These are phyloP conservation scores for Noctua comes DNA, from an alignment of 2,888 invertebrate genomes.

Conservation along the genomic window DNA sequence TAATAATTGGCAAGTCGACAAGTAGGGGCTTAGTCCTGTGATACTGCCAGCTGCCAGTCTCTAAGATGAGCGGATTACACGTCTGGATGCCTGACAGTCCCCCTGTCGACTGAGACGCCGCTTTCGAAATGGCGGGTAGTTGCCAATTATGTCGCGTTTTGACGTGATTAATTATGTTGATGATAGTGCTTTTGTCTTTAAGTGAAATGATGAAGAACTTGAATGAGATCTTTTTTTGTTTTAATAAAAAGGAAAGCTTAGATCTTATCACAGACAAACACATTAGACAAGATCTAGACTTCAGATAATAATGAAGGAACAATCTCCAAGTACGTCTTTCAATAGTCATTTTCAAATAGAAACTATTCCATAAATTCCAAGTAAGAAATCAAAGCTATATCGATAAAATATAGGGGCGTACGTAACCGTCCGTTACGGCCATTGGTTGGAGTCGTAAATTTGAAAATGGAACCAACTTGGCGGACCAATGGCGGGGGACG, in stretches of 20 bases:
- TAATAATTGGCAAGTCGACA: conserved; percentile 63
- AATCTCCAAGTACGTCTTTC: conserved; percentile 10
- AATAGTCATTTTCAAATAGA: conserved; percentile 40
- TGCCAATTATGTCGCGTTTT: conserved; percentile 38
- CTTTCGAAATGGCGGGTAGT: conserved; percentile 20
- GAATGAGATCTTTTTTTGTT: neutral
- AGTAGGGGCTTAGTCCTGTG: conserved; percentile 51
- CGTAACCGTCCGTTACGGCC: conserved; percentile 66
- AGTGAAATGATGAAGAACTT: neutral
- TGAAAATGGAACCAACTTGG: conserved; percentile 73
- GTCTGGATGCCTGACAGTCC: conserved; percentile 40
- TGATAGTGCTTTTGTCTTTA: conserved; percentile 9
- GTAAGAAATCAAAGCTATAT: conserved; percentile 64
- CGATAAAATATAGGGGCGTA: conserved; percentile 67
- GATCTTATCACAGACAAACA: neutral
- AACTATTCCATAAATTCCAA: conserved; percentile 58
- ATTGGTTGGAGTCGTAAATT: conserved; percentile 77
- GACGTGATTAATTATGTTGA: conserved; percentile 20
- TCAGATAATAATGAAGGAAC: neutral
- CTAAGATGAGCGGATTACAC: conserved; percentile 61
- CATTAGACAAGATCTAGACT: conserved; percentile 6
- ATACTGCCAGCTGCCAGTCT: conserved; percentile 59
- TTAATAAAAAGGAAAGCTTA: neutral
- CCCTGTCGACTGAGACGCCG: conserved; percentile 28
- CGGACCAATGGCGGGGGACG: conserved; percentile 68